phyloP scores from a whole-genome alignment of 2,888 invertebrate genomes.

The Odontothrips loti region DNA sequence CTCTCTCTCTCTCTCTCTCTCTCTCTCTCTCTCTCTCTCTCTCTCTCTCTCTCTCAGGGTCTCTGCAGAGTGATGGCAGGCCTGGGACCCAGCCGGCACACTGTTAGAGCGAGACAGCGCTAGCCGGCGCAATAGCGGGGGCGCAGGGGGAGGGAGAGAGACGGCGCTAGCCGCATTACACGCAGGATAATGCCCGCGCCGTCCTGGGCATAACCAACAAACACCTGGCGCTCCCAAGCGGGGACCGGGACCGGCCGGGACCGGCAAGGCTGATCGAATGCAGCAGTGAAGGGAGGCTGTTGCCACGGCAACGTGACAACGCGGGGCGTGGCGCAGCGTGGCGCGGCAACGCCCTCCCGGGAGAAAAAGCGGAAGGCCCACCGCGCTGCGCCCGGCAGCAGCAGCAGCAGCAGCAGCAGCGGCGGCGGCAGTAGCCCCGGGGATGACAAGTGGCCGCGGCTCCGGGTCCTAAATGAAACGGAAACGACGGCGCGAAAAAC shows the following conservation, averaged over 20 bases:
- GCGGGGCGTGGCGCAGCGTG: background rate
- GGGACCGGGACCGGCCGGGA: background rate
- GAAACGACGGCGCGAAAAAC: background rate
- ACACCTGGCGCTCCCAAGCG: background rate
- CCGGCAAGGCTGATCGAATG: background rate
- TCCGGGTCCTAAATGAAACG: background rate
- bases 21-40: too few species aligned
- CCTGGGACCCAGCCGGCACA: background rate
- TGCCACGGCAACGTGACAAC: background rate
- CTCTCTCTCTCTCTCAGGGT: too few species aligned
- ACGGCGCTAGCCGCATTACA: background rate
- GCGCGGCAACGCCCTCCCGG: background rate
- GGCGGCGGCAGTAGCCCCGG: too few species aligned
- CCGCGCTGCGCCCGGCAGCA: too few species aligned
- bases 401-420: too few species aligned
- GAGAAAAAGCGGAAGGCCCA: background rate
- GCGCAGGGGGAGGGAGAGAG: background rate
- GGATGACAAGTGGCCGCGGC: background rate
- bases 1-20: too few species aligned
- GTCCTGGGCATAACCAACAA: constrained; percentile 8
- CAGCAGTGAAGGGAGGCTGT: background rate
- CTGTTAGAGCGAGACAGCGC: background rate
- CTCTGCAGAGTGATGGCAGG: background rate
- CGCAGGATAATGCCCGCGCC: background rate
- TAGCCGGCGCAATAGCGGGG: background rate